Base-by-base conservation (phyloP, 2,113 vertebrate genomes). In the Myxocyprinus asiaticus region DNA sequence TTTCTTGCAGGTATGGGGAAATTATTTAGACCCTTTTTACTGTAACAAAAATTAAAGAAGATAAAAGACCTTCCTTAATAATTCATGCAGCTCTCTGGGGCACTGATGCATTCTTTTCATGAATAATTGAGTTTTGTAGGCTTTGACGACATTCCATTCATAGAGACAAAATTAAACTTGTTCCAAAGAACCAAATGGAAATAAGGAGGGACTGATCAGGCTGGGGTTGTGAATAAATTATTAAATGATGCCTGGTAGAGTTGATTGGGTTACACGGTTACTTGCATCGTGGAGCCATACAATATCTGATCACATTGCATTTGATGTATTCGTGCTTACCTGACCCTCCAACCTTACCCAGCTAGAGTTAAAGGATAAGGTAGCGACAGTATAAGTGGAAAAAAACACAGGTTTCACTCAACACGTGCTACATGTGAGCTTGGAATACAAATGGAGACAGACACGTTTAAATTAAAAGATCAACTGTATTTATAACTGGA, bases 231-330 rank as follows among this genome's bases (percentile, higher is more conserved):
- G 83, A 43, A 86, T 93, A 83, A 92, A 92, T 91, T 86, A 90
- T 92, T 92, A 92, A 8, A 17, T 64, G n/a, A 76, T 67, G 75
- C 58, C 76, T 73, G 86, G 84, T 68, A 83, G 67, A 61, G 85
- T 87, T 87, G 91, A 89, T 93, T 86, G 84, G 88, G 88, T 93
- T 92, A 90, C 92, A 88, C 43, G 77, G 74, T 86, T 79, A 6
- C 83, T 86, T 88, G 80, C 80, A 56, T 69, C 44, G 6, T 17
- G 58, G 67, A 81, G 78, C 69, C 42, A 78, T 84, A 84, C 80
- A 82, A 79, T 89, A 89, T 89, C 88, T 85, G 86, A 88, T 90
- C 87, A 84, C 85, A 59, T 86, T 44, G 80, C 85, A 59, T 70
- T 84, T 83, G 78, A 64, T 67, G 53, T 75, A 71, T 74, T 82